phyloP scores from a whole-genome alignment of 2,113 vertebrate genomes.

The Sisor rabdophorus region DNA sequence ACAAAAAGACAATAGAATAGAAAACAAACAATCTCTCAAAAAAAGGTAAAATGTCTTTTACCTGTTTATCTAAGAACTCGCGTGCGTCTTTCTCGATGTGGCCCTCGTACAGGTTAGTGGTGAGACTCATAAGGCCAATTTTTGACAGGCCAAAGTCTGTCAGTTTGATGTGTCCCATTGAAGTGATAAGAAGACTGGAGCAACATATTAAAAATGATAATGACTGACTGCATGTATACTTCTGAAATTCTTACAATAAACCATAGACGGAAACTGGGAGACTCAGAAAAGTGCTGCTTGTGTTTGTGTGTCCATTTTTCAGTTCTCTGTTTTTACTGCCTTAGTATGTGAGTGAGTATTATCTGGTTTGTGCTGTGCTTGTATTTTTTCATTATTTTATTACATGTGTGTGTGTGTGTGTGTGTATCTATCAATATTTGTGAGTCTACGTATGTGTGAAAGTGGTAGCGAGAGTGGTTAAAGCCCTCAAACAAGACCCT shows the following conservation, averaged over 20 bases:
- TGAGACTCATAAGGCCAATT: conserved; percentile 96
- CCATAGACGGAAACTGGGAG: not conserved
- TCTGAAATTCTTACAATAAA: not conserved
- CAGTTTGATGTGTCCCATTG: conserved; percentile 95
- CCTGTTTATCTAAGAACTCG: conserved; percentile 97
- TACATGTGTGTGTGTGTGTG: not conserved
- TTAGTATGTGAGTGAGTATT: not conserved
- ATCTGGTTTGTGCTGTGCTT: too few species aligned
- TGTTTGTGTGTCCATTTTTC: not conserved
- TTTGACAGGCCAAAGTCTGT: conserved; percentile 97
- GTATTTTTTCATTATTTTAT: too few species aligned
- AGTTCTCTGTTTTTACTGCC: conserved; percentile 45
- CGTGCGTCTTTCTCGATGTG: conserved; percentile 96
- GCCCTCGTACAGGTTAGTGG: conserved; percentile 94
- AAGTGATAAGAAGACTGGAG: conserved; percentile 92
- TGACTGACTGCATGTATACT: not conserved
- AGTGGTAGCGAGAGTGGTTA: too few species aligned
- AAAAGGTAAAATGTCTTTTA: conserved; percentile 51
- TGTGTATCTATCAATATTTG: not conserved
- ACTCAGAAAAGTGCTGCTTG: not conserved
- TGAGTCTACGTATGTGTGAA: not conserved
- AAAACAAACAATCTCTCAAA: not conserved
- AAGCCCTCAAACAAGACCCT: too few species aligned
- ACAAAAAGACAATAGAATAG: not conserved
- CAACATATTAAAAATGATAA: not conserved